Evolutionary conservation across 2,888 invertebrate species (phyloP), one percentile per base, ranked within the genome.

Genomic region (Noctuana brunneofusca): DNA sequence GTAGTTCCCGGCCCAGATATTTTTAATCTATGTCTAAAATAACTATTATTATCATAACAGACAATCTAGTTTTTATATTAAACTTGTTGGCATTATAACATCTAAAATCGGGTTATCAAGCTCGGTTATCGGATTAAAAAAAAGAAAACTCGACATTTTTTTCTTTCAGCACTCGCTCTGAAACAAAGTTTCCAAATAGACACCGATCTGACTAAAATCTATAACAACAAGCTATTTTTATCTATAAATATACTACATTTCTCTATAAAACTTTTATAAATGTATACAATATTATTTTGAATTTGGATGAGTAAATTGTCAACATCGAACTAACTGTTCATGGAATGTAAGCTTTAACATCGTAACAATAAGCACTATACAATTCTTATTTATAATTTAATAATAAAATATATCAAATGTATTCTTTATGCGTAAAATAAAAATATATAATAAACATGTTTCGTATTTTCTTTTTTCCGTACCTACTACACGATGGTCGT

Each of bases 181-280:
- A 81, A 84, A 79, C 79, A 78, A 77, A 79, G 78, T 65, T 48
- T 18, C 22, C 48, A 73, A 81, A 85, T 55, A 60, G 60, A 59
- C 80, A 79, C 77, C 73, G 68, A 85, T 80, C 79, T 73, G 76
- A 67, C 86, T 87, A 88, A 81, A 74, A 78, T 69, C 86, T 86
- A 85, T 76, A 67, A 71, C 71, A 74, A 74, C 74, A 67, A 66
- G 60, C 75, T 75, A 76, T 64, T 71, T 53, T 64, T 59, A 8
- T 58, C 64, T 64, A 62, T 64, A 59, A 58, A 64, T 54, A 54
- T 55, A 55, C 62, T 55, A 55, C 55, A 11, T 41, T 62, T 83
- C 84, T 86, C 86, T 89, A 88, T 88, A 87, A 76, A 80, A 73
- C 74, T 75, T 78, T 84, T 87, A 89, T 79, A 89, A 89, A 89